Base-by-base conservation (phyloP, 23 tunicate genomes). In the Trididemnum clinides region DNA sequence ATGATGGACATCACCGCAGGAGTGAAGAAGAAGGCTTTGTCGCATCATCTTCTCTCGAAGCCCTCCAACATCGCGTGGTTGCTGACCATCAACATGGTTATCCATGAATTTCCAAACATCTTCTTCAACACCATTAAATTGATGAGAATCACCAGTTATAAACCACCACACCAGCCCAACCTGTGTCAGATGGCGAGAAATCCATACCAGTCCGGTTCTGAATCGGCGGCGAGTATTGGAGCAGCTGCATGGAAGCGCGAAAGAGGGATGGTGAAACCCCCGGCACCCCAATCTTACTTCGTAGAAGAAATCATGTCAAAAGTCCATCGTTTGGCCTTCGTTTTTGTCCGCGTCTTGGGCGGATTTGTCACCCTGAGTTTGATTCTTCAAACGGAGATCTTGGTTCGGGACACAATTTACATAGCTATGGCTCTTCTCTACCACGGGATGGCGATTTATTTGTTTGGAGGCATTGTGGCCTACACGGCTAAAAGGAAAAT, bases 191-290 rank as follows among this genome's bases (percentile, higher is more conserved):
- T n/a, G n/a, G 39, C 76, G 26, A 44, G 25, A 0, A 84, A 70
- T 0, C 31, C 83, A 28, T 62, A 86, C 50, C 50, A 83, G 34
- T 33, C 33, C 19, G 33, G 69, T 30, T 36, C 65, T 22, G 57
- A 26, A 18, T 69, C 78, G 30, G 59, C 65, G 4, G 90, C 86
- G 20, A 84, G 88, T 49, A 18, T 58, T 12, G 38, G 88, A 19
- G 90, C 86, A 2, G 86, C 91, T 35, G 96, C 96, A 10, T 92
- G 91, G 91, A 32, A 83, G 36, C 69, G 97, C 0, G 97, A 92
- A 39, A 64, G 86, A 49, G 95, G 95, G 1, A 39, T 83, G 49
- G 33, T 59, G 21, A 80, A 33, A 1, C 30, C 64, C 1, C 49
- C 50, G 30, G 25, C 0, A 6, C 39, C 25, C 28, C 79, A 74